Base-by-base conservation (phyloP, 2,797 vertebrate species). In the Melanotaenia nigrans region DNA sequence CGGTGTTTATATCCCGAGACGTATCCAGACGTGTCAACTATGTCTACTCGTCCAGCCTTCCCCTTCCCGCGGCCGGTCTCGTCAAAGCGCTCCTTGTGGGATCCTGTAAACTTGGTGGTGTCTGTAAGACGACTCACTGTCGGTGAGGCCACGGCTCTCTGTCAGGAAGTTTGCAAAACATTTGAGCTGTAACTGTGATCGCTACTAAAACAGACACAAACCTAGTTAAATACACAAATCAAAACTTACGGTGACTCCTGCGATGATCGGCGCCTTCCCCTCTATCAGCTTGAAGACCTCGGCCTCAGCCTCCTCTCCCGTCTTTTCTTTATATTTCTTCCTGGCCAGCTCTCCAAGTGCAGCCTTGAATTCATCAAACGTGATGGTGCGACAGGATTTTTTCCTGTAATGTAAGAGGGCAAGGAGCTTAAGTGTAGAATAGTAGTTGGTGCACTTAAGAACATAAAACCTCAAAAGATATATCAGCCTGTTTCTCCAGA, bases 21-120 rank as follows among this genome's bases (percentile, higher is more conserved):
- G 4, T 98, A 99, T 87, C 98, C 98, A 0, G 97, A 97, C 20
- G 92, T 93, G 82, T 99, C 96, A 78, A 97, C 95, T 85, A 97
- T 71, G 80, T 99, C 97, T 76, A 98, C 97, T 3, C 97, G 95
- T 18, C 97, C 97, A 0, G 97, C 96, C 90, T 94, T 97, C 77
- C 97, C 97, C 90, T 96, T 97, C 77, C 97, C 98, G 16, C 96
- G 96, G 42, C 98, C 98, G 0, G 93, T 95, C 60, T 93, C 69
- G 81, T 99, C 97, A 33, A 99, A 99, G 4, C 97, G 96, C 90
- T 97, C 96, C 90, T 98, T 99, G 94, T 99, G 97, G 54, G 97
- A 98, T 42, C 97, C 97, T 0, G 97, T 99, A 88, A 99, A 99
- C 93, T 96, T 97, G 84, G 91, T 94, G 81, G 97, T 95, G 92